A percentile compares a stretch with the other conserved stretches of the same genome.
Evolutionary conservation across 2,797 vertebrate species (phyloP).

Genomic region (Poecilia wingei): DNA sequence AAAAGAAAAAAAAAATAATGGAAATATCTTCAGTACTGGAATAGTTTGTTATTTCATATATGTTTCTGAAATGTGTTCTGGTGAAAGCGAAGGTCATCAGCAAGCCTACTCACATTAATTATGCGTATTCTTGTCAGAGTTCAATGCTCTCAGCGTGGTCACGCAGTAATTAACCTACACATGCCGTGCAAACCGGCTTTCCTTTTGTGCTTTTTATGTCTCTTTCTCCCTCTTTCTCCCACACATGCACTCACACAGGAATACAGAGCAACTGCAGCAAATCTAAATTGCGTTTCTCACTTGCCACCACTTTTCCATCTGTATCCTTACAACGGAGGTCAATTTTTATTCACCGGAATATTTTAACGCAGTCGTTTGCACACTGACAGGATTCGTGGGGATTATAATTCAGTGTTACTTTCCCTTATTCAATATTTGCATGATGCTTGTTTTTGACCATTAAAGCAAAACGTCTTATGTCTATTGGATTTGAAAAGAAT

Average conservation of each 20-base stretch:
- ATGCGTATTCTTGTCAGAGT: conserved; percentile 61
- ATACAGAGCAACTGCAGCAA: conserved; percentile 40
- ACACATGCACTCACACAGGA: conserved; percentile 2
- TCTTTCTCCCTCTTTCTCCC: conserved; percentile 1
- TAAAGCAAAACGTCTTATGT: background rate
- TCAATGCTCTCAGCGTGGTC: conserved; percentile 60
- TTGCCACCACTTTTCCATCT: conserved; percentile 21
- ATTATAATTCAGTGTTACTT: conserved; percentile 14
- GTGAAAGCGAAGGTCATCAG: conserved; percentile 57
- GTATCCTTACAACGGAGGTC: conserved; percentile 37
- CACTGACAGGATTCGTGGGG: conserved; percentile 14
- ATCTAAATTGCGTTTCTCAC: conserved; percentile 35
- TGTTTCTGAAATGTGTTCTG: conserved; percentile 18
- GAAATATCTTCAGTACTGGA: background rate
- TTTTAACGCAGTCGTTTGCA: conserved; percentile 42
- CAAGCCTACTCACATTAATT: conserved; percentile 67
- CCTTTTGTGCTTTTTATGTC: background rate
- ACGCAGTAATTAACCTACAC: conserved; percentile 69
- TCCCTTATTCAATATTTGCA: conserved; percentile 14
- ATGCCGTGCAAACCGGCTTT: conserved; percentile 30
- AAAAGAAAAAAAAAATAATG: background rate
- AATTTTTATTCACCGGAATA: conserved; percentile 40
- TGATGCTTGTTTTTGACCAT: background rate
- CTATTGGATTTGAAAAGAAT: background rate
- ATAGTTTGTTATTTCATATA: background rate